These are phyloP conservation scores for Plagodis pulveraria DNA, from an alignment of 2,888 invertebrate genomes.

Conservation along the genomic window DNA sequence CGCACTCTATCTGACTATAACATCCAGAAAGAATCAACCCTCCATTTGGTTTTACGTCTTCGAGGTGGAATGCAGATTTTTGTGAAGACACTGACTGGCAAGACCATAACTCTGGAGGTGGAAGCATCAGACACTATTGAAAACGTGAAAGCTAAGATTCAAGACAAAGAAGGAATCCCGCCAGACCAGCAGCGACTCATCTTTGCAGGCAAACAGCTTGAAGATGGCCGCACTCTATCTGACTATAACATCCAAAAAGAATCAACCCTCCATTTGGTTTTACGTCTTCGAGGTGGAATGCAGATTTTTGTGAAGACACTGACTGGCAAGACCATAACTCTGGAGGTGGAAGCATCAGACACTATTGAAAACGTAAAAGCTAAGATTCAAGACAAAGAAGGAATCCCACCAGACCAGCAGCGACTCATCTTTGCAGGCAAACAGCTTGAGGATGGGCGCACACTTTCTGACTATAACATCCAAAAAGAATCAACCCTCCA, in stretches of 20 bases:
- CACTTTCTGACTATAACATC: slow-evolving; percentile 65
- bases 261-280: slow-evolving; percentile 59
- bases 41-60: slow-evolving; percentile 67
- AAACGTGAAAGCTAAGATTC: slow-evolving; percentile 69
- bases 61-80: slow-evolving; percentile 70
- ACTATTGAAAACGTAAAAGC: slow-evolving; percentile 74
- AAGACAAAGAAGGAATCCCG: slow-evolving; percentile 68
- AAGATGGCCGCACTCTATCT: slow-evolving; percentile 64
- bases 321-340: slow-evolving; percentile 64
- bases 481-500: slow-evolving; percentile 67
- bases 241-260: slow-evolving; percentile 71
- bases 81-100: slow-evolving; percentile 65
- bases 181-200: slow-evolving; percentile 67
- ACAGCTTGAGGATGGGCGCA: too few relatives aligned
- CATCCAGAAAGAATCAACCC: slow-evolving; percentile 71
- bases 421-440: slow-evolving; percentile 66
- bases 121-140: slow-evolving; percentile 65
- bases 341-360: slow-evolving; percentile 67
- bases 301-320: slow-evolving; percentile 67
- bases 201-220: slow-evolving; percentile 66
- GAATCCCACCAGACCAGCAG: slow-evolving; percentile 70
- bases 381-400: slow-evolving; percentile 71
- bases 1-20: too few relatives aligned
- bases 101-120: slow-evolving; percentile 66
- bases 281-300: slow-evolving; percentile 68